Percentiles rank a stretch among this genome's conserved stretches.
These are phyloP conservation scores for Agelas oroides DNA, from an alignment of 37 sponge, comb jelly and placozoan genomes.

Conservation along the genomic window DNA sequence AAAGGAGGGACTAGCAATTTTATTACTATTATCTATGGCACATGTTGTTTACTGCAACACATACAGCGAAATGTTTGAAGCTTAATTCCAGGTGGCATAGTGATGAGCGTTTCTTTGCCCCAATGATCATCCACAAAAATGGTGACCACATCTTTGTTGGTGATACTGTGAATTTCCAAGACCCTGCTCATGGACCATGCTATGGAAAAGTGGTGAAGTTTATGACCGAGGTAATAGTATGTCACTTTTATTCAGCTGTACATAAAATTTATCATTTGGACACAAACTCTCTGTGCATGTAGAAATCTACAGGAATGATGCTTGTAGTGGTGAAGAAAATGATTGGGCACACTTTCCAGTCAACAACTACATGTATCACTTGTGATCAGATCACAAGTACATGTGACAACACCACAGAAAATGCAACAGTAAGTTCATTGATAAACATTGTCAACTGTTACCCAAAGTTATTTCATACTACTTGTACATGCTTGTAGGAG, in stretches of 20 bases:
- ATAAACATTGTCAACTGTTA: no score
- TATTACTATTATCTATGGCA: no score
- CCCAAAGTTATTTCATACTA: no score
- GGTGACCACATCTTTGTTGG: not conserved
- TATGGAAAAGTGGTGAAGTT: not conserved
- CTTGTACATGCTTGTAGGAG: no score
- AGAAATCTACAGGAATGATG: not conserved
- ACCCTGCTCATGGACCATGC: not conserved
- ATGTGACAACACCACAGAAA: no score
- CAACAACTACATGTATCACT: no score
- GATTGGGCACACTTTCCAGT: not conserved
- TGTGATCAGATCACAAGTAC: no score
- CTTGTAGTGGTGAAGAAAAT: not conserved
- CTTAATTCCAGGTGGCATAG: not conserved
- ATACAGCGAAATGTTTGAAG: not conserved
- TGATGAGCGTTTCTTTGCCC: not conserved
- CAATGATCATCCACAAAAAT: not conserved
- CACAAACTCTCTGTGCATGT: no score
- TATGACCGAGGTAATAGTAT: not conserved
- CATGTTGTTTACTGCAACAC: not conserved
- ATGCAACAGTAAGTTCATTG: no score
- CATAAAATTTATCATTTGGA: no score
- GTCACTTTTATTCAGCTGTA: not conserved
- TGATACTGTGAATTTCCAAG: not conserved
- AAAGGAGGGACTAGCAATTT: no score